These are phyloP conservation scores for Lepus oiostolus DNA, from an alignment of 2,797 vertebrate species.

Conservation along the genomic window DNA sequence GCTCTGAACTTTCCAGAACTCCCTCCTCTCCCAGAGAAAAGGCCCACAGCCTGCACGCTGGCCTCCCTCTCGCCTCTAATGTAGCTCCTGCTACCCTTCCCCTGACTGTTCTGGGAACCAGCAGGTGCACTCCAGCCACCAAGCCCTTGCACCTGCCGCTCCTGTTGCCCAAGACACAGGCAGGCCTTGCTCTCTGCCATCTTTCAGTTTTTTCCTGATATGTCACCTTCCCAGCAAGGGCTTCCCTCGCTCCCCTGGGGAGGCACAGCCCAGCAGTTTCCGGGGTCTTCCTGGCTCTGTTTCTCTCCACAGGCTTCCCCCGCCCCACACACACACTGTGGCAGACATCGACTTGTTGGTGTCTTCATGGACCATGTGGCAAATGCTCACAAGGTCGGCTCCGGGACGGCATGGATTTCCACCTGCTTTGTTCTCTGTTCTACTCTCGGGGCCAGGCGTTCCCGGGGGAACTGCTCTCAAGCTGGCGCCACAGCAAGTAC, in stretches of 20 bases:
- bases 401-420: not conserved
- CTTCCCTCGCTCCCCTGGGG: not conserved
- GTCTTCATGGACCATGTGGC: not conserved
- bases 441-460: not conserved
- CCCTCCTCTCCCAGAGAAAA: not conserved
- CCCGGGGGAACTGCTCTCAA: not conserved
- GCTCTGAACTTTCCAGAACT: not conserved
- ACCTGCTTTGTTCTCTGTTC: not conserved
- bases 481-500: not conserved
- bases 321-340: too few relatives aligned
- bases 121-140: not conserved
- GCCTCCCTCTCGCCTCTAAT: not conserved
- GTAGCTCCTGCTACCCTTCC: not conserved
- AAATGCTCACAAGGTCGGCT: not conserved
- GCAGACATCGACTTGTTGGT: not conserved
- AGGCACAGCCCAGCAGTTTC: not conserved
- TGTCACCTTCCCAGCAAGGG: not conserved
- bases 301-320: not conserved
- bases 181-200: not conserved
- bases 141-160: not conserved
- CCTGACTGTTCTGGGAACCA: not conserved
- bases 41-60: too few relatives aligned
- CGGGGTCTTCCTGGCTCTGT: not conserved
- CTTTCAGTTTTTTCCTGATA: not conserved
- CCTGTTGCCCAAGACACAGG: not conserved